Evolutionary conservation across 2,888 invertebrate species (phyloP).

Genomic region (Volucella zonaria): DNA sequence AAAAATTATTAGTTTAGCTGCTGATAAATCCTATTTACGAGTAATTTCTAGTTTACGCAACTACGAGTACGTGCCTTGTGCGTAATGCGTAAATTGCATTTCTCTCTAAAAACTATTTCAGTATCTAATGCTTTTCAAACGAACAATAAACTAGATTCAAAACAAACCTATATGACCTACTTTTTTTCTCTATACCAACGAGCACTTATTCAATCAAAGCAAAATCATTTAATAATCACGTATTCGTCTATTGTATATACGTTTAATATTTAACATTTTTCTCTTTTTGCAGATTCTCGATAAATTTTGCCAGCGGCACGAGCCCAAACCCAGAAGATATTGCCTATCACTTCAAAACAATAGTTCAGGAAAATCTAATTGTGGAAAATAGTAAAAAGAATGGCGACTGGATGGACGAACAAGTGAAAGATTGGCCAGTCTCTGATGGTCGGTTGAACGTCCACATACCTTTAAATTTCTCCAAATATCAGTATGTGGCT

Average conservation of each 20-base stretch:
- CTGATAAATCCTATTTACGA: too few species aligned
- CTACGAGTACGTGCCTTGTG: too few species aligned
- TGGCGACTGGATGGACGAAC: slow-evolving; percentile 79
- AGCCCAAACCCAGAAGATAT: slow-evolving; percentile 78
- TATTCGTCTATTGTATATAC: slow-evolving; percentile 7
- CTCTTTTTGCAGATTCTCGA: slow-evolving; percentile 79
- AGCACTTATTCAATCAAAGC: neutral
- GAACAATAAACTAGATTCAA: too few species aligned
- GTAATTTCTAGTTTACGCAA: too few species aligned
- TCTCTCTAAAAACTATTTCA: too few species aligned
- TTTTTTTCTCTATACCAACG: too few species aligned
- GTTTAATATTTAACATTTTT: slow-evolving; percentile 10
- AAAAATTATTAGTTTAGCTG: too few species aligned
- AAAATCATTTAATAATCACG: slow-evolving; percentile 20
- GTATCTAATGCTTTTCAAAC: too few species aligned
- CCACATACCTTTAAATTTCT: slow-evolving; percentile 61
- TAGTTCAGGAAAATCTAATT: slow-evolving; percentile 76
- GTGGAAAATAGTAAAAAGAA: slow-evolving; percentile 79
- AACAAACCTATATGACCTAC: too few species aligned
- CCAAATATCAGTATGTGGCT: slow-evolving; percentile 52
- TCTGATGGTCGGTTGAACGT: slow-evolving; percentile 78
- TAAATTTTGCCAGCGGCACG: slow-evolving; percentile 80
- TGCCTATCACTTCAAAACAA: slow-evolving; percentile 81
- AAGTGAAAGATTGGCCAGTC: slow-evolving; percentile 68
- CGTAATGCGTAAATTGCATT: too few species aligned